phyloP scores from a whole-genome alignment of 2,797 vertebrate species.

The Microchirus variegatus region DNA sequence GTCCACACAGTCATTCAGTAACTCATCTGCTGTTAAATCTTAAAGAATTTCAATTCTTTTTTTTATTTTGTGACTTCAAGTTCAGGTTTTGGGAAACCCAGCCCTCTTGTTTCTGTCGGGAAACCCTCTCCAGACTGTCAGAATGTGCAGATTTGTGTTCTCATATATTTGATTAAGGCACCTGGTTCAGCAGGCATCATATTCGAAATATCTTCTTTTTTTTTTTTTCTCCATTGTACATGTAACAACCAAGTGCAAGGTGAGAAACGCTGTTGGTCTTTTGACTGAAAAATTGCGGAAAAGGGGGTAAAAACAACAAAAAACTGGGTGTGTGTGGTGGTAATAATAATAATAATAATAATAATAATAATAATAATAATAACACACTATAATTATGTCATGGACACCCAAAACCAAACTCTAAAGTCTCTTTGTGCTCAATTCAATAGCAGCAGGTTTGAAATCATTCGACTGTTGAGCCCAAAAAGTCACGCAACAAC shows the following conservation, averaged over 20 bases:
- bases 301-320: constrained; percentile 1
- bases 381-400: constrained; percentile 48
- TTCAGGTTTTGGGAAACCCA: constrained; percentile 69
- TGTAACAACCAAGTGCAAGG: constrained; percentile 79
- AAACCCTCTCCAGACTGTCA: constrained; percentile 73
- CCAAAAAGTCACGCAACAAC: constrained; percentile 54
- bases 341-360: neutral
- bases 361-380: constrained; percentile 9
- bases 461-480: constrained; percentile 63
- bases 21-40: constrained; percentile 26
- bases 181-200: constrained; percentile 85
- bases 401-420: constrained; percentile 52
- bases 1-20: neutral
- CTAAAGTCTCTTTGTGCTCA: constrained; percentile 77
- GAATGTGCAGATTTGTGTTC: constrained; percentile 77
- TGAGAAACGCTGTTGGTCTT: constrained; percentile 62
- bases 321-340: constrained; percentile 21
- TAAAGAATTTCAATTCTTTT: constrained; percentile 25
- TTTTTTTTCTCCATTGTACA: constrained; percentile 23
- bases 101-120: constrained; percentile 56
- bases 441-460: constrained; percentile 71
- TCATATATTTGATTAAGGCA: constrained; percentile 84
- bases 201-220: constrained; percentile 73
- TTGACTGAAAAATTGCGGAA: constrained; percentile 29
- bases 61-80: constrained; percentile 44